Percentiles rank a stretch among this genome's conserved stretches.
These are phyloP conservation scores for Crocodylus rhombifer DNA, from an alignment of 2,797 vertebrate genomes.

Conservation along the genomic window DNA sequence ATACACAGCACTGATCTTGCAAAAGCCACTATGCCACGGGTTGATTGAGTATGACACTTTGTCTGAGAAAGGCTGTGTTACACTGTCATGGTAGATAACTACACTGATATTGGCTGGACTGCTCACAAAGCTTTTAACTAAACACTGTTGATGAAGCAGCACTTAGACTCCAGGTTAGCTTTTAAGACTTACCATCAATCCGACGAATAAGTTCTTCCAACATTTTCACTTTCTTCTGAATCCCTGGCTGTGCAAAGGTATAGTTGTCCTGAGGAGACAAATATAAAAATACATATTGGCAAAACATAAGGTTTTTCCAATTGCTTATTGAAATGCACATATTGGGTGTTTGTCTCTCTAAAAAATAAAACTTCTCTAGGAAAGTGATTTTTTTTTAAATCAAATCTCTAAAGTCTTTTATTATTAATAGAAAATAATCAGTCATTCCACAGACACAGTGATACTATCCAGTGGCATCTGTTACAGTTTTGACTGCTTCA, in stretches of 20 bases:
- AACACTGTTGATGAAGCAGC: conserved; percentile 27
- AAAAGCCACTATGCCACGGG: conserved; percentile 58
- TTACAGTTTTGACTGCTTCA: not conserved
- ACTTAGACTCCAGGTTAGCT: not conserved
- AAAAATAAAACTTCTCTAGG: not conserved
- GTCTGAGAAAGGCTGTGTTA: not conserved
- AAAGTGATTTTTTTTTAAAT: not conserved
- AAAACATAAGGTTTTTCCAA: not conserved
- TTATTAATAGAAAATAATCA: not conserved
- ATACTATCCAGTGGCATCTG: not conserved
- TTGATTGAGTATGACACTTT: conserved; percentile 58
- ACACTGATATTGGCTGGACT: not conserved
- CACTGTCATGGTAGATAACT: conserved; percentile 25
- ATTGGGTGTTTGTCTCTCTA: not conserved
- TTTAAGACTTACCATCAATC: conserved; percentile 91
- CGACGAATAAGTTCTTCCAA: conserved; percentile 95
- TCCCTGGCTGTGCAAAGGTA: conserved; percentile 96
- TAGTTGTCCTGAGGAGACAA: conserved; percentile 89
- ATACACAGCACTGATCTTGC: conserved; percentile 46
- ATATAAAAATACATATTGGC: not conserved
- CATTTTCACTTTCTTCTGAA: conserved; percentile 95
- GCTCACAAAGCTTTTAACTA: not conserved
- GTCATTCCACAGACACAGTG: not conserved
- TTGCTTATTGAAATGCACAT: not conserved
- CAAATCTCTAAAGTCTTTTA: not conserved